Evolutionary conservation across 2,113 vertebrate species (phyloP).

Genomic region (Daboia siamensis): DNA sequence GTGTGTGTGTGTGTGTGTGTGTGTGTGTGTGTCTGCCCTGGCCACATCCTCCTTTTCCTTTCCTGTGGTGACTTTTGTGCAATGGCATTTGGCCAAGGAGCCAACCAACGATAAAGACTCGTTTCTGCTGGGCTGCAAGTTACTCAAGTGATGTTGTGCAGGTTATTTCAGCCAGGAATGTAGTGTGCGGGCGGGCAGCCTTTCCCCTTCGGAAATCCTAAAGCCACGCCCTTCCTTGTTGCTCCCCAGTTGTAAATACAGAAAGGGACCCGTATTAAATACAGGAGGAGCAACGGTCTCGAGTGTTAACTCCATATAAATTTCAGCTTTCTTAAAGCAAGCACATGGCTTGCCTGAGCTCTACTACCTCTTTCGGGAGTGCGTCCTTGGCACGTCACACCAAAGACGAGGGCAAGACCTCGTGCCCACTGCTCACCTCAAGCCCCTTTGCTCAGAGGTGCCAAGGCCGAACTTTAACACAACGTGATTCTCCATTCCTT

Average conservation of each 20-base stretch:
- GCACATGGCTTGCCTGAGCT: background rate
- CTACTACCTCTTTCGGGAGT: background rate
- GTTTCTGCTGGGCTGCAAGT: background rate
- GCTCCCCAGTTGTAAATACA: background rate
- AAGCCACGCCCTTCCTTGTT: background rate
- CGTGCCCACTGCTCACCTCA: background rate
- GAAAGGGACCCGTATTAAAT: background rate
- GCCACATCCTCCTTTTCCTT: background rate
- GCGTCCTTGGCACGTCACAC: background rate
- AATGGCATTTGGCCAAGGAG: background rate
- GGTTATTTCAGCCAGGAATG: background rate
- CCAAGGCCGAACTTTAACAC: background rate
- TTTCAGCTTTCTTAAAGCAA: background rate
- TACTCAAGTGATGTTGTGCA: background rate
- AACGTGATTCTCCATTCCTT: background rate
- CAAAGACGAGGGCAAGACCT: background rate
- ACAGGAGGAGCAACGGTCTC: background rate
- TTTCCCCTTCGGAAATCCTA: background rate
- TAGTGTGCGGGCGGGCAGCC: background rate
- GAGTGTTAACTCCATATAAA: background rate
- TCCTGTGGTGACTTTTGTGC: background rate
- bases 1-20: background rate
- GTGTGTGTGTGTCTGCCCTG: background rate
- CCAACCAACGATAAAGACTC: background rate
- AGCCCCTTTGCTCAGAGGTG: background rate